These are phyloP conservation scores for Branchellion lobata DNA, from an alignment of 2,888 invertebrate genomes.

Conservation along the genomic window DNA sequence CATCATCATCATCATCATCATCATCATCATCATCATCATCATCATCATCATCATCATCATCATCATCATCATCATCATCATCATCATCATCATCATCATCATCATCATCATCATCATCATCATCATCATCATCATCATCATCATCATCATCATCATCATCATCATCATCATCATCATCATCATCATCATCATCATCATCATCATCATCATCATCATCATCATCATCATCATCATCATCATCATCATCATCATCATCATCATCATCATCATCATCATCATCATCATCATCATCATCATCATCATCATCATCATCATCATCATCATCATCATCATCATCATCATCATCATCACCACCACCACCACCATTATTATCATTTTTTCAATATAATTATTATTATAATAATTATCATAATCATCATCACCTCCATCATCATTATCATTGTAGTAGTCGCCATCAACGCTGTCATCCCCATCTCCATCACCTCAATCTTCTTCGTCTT, in stretches of 20 bases:
- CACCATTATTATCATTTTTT: not conserved
- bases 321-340: not conserved
- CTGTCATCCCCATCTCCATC: not conserved
- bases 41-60: not conserved
- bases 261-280: not conserved
- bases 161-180: constrained; percentile 24
- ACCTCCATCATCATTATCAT: not conserved
- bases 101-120: constrained; percentile 32
- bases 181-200: constrained; percentile 6
- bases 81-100: constrained; percentile 4
- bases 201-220: constrained; percentile 20
- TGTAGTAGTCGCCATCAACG: not conserved
- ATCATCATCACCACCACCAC: not conserved
- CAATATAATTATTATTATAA: too few relatives aligned
- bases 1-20: not conserved
- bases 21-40: not conserved
- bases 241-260: not conserved
- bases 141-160: constrained; percentile 41
- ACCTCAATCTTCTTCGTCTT: not conserved
- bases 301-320: not conserved
- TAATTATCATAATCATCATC: not conserved
- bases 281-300: not conserved
- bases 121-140: constrained; percentile 43
- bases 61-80: not conserved
- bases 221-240: not conserved